Evolutionary conservation across 2,113 vertebrate genomes (phyloP), one percentile per base, ranked within the genome.

Genomic region (Rynchops niger): DNA sequence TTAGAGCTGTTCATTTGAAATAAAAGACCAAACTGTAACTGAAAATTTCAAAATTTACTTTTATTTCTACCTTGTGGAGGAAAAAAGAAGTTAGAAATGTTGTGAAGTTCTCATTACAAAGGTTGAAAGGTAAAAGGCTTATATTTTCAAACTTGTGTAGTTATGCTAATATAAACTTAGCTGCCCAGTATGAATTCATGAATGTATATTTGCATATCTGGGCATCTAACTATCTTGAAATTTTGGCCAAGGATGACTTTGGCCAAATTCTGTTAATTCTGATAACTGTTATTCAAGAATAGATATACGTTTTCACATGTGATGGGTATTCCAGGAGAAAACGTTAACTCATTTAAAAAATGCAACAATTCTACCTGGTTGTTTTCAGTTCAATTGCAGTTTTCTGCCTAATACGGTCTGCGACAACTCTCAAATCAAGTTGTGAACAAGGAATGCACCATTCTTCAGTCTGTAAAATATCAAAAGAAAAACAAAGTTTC

Each of bases 361-460:
- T 1, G 0, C 5, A 77, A 65, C 6, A 47, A 36, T 86, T 72
- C 19, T 67, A 4, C 29, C 29, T 32, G 9, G 11, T 63, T 72
- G 7, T 86, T 92, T 86, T 77, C 50, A 53, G 19, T 61, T 91
- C 20, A 65, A 1, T 47, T 45, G 9, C 11, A 65, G 14, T 49
- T 86, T 88, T 95, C 38, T 86, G 20, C 18, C 13, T 56, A 52
- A 76, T 63, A 29, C 4, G 38, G 14, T 73, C 34, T 56, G 38
- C 82, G 50, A 71, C 7, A 76, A 62, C 0, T 21, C 8, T 72
- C 47, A 82, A 9, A 78, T 11, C 0, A 2, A 27, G 27, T 14
- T 2, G 0, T 53, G 40, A 80, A 49, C 1, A 66, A 49, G 11
- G 15, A 83, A 55, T 7, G 6, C 1, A 1, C 7, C 6, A 15